Conservation (phyloP, 2,888 invertebrate species). For the Lithophane semibrunnea region DNA sequence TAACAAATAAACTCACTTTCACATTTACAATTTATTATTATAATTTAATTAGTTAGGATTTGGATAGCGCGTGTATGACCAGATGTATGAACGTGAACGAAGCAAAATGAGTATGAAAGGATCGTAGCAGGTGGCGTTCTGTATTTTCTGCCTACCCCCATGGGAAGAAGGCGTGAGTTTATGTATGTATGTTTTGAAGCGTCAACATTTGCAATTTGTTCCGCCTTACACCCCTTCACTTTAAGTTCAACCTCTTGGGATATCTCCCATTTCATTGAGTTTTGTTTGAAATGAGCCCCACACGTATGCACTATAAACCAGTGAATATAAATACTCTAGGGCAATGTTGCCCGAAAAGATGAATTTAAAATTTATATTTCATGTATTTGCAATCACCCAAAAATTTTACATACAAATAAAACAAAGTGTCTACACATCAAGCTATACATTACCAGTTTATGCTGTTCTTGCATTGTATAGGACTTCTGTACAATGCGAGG, state of each 20-base stretch:
- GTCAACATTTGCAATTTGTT: constrained; percentile 10
- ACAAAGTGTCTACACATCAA: neutral
- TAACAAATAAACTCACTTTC: no score
- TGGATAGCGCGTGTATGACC: no score
- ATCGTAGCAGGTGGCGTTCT: neutral
- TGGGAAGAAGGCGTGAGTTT: neutral
- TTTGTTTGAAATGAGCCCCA: constrained; percentile 30
- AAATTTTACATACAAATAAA: neutral
- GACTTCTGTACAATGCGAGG: no score
- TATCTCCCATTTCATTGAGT: constrained; percentile 41
- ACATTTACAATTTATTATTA: no score
- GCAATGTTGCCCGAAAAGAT: constrained; percentile 1
- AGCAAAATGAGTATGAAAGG: neutral
- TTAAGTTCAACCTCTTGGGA: constrained; percentile 25
- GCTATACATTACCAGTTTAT: no score
- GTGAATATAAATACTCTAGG: constrained; percentile 29
- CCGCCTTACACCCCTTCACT: constrained; percentile 20
- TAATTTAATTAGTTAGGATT: no score
- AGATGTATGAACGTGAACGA: neutral
- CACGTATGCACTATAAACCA: constrained; percentile 16
- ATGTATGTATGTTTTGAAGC: neutral
- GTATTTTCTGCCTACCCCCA: neutral
- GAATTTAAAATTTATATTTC: constrained; percentile 6
- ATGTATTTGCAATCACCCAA: neutral
- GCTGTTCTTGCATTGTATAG: no score